phyloP scores from a whole-genome alignment of 2,888 invertebrate genomes.

The Zeuzera pyrina region DNA sequence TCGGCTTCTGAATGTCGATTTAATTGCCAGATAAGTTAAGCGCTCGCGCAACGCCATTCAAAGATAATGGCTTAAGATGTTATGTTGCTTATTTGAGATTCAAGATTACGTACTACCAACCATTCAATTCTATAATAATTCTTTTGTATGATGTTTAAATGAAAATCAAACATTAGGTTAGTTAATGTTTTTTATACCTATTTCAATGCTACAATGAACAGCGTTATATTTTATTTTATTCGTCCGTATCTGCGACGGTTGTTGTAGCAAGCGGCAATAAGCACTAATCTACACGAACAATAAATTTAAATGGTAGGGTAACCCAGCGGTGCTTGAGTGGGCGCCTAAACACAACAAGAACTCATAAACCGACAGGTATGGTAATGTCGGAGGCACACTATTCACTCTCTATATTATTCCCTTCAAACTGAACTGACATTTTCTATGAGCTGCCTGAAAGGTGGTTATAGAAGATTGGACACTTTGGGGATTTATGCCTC shows the following conservation, averaged over 20 bases:
- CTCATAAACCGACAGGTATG: slow-evolving; percentile 67
- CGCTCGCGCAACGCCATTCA: slow-evolving; percentile 58
- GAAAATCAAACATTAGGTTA: slow-evolving; percentile 4
- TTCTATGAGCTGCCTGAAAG: slow-evolving; percentile 38
- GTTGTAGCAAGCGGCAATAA: slow-evolving; percentile 50
- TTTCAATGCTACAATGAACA: not conserved
- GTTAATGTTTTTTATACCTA: not conserved
- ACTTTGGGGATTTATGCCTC: too few relatives aligned
- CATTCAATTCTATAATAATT: slow-evolving; percentile 12
- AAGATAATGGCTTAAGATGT: slow-evolving; percentile 66
- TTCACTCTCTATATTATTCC: slow-evolving; percentile 43
- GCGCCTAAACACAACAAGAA: slow-evolving; percentile 65
- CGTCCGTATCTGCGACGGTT: slow-evolving; percentile 35
- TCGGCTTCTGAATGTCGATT: slow-evolving; percentile 71
- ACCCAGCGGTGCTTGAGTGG: slow-evolving; percentile 51
- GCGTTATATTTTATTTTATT: slow-evolving; percentile 1
- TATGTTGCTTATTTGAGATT: slow-evolving; percentile 55
- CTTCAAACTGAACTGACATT: slow-evolving; percentile 36
- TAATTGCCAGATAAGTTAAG: slow-evolving; percentile 69
- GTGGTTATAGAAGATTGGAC: slow-evolving; percentile 12
- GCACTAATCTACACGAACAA: slow-evolving; percentile 61
- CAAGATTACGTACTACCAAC: slow-evolving; percentile 26
- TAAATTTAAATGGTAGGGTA: slow-evolving; percentile 60
- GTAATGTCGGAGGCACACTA: slow-evolving; percentile 50
- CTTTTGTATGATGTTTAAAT: slow-evolving; percentile 10